Base-by-base conservation (phyloP, 2,888 invertebrate genomes). In the Mythimna pallens region DNA sequence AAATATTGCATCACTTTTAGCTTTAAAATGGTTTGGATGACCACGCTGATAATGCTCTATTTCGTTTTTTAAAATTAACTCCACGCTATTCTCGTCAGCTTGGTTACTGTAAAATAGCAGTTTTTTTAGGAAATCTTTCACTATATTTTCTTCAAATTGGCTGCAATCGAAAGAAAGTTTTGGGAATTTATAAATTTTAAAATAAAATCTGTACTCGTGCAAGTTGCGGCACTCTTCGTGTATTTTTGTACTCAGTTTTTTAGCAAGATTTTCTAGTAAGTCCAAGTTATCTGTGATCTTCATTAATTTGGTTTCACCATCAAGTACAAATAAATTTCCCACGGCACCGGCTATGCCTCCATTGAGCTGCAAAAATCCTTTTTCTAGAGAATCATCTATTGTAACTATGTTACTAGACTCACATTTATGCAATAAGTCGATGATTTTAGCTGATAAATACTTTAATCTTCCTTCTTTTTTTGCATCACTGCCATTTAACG, bases 341-440 rank as follows among this genome's bases (percentile, higher is more conserved):
- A 67, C n/a, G 65, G 43, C n/a, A 65, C 66, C 36, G 30, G 65
- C 65, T n/a, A 67, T 30, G 9, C 66, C 65, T n/a, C 66, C 66
- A 58, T 58, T 58, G 58, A 58, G 58, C 22, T 47, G 17, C 9
- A 43, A 25, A n/a, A 58, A 34, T n/a, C 58, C 58, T 34, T 34
- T 58, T 5, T n/a, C 34, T 58, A 58, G 10, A 34, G 34, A 58
- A 58, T 58, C 70, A 34, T 78, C 78, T 58, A 82, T 72, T 20
- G 20, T 69, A 3, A 78, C 59, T 20, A 67, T 66, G 0, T 61
- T 58, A 55, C 25, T 22, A 8, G 43, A n/a, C 9, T 58, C 20
- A 17, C 25, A 25, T 2, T 9, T 9, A 9, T 20, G 20, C 10
- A 58, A 58, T 74, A 74, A 59, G 1, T 54, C 47, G 2, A 6